Evolutionary conservation across 1,140 invertebrate genomes (phyloP).

Genomic region (Drosophila pectinifera): DNA sequence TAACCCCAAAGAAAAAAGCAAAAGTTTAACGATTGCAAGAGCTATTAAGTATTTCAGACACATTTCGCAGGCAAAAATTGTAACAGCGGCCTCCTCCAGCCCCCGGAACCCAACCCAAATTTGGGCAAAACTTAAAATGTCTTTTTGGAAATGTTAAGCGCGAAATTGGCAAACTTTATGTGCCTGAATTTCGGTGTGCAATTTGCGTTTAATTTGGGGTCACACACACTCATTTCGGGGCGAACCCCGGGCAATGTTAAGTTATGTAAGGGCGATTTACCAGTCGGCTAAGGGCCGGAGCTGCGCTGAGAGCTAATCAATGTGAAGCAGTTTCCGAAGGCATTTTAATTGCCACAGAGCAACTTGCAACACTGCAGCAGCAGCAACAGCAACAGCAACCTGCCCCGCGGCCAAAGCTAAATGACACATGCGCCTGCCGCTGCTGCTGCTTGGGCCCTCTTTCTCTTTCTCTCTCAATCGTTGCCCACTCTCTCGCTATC

Average conservation of each 20-base stretch:
- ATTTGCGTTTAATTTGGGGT: constrained; percentile 77
- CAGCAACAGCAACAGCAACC: constrained; percentile 19
- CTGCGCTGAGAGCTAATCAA: constrained; percentile 43
- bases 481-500: constrained; percentile 24
- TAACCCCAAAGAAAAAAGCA: constrained; percentile 24
- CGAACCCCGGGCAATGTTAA: constrained; percentile 44
- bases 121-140: constrained; percentile 47
- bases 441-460: too few species aligned
- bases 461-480: constrained; percentile 14
- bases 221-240: constrained; percentile 30
- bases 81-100: constrained; percentile 9
- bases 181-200: constrained; percentile 65
- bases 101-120: constrained; percentile 34
- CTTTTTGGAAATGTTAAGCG: constrained; percentile 54
- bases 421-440: constrained; percentile 67
- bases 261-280: constrained; percentile 49
- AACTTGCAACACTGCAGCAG: constrained; percentile 40
- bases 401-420: constrained; percentile 67
- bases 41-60: constrained; percentile 67
- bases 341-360: constrained; percentile 71
- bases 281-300: constrained; percentile 30
- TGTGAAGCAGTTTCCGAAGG: constrained; percentile 70
- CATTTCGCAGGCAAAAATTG: constrained; percentile 57
- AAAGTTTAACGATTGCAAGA: constrained; percentile 44
- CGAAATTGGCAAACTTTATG: constrained; percentile 76